Evolutionary conservation across 2,113 vertebrate genomes (phyloP).

Genomic region (Gracilinanus agilis): DNA sequence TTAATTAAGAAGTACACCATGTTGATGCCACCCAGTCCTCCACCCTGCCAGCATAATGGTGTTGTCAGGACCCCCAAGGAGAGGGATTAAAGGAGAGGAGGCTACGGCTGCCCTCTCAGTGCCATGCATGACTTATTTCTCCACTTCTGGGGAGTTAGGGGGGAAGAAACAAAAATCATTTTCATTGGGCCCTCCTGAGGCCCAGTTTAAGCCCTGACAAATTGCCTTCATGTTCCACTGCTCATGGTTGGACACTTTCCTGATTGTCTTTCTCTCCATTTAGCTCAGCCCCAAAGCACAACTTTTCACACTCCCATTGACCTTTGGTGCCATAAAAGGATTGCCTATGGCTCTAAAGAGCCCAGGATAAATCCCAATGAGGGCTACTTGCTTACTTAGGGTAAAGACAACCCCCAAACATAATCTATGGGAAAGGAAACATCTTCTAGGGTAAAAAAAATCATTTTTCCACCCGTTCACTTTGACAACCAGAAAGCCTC

Average conservation of each 20-base stretch:
- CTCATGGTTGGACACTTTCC: background rate
- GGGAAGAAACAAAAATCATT: background rate
- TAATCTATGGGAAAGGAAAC: background rate
- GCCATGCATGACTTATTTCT: no score
- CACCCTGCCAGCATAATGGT: background rate
- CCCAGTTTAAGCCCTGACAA: background rate
- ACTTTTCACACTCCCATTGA: background rate
- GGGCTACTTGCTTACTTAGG: background rate
- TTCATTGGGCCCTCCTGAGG: background rate
- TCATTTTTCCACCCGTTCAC: background rate
- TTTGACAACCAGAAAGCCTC: background rate
- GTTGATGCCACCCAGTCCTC: background rate
- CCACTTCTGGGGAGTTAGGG: accelerated
- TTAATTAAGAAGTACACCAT: background rate
- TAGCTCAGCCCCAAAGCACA: accelerated
- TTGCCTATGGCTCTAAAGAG: background rate
- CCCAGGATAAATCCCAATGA: background rate
- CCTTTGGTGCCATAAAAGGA: accelerated
- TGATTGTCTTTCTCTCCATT: background rate
- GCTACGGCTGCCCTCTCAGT: background rate
- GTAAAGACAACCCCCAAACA: background rate
- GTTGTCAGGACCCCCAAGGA: background rate
- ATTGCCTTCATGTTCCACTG: background rate
- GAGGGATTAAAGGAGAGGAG: background rate
- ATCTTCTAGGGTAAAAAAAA: accelerated